Conservation (phyloP, 2,888 invertebrate species). For the Sepioteuthis lessoniana region DNA sequence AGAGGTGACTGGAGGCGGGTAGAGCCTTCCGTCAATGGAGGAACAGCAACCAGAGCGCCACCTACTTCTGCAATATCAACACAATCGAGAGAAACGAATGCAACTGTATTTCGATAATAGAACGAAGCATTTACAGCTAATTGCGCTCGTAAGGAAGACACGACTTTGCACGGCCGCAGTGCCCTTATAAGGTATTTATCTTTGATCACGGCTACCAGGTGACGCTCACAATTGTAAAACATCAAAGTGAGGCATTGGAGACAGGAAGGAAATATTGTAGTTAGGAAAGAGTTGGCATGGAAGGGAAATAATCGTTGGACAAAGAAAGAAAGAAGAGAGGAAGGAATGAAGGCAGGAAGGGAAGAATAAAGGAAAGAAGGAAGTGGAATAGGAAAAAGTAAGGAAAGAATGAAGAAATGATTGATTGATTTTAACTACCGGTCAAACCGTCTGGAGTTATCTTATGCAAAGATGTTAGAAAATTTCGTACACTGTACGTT, state of each 20-base stretch:
- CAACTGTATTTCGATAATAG: neutral
- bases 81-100: neutral
- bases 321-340: neutral
- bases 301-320: neutral
- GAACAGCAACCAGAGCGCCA: neutral
- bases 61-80: neutral
- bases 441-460: too few species aligned
- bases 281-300: neutral
- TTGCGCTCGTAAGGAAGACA: neutral
- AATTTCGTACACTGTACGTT: too few species aligned
- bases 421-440: too few species aligned
- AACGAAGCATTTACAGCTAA: neutral
- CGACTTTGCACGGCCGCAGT: neutral
- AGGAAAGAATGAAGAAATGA: too few species aligned
- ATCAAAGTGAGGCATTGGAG: neutral
- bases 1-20: neutral
- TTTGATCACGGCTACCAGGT: neutral
- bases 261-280: neutral
- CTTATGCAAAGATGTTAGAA: too few species aligned
- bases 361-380: neutral
- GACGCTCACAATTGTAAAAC: neutral
- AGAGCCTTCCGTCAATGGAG: too few species aligned
- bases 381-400: too few species aligned
- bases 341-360: neutral
- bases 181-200: neutral